phyloP scores from a whole-genome alignment of 1,140 invertebrate species.

The Leptinotarsa undecemlineata region DNA sequence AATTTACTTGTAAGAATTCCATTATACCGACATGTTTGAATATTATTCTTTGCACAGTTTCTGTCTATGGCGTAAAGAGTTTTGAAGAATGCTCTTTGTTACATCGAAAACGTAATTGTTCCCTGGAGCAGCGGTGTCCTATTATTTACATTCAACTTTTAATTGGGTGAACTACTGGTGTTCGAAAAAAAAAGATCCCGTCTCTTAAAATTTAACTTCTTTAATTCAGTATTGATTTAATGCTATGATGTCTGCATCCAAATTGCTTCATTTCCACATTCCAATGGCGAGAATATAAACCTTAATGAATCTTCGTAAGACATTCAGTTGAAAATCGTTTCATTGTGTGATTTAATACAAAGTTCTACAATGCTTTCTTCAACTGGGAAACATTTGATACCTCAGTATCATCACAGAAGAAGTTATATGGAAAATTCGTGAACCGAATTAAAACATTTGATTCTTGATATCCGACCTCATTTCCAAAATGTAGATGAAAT shows the following conservation, averaged over 20 bases:
- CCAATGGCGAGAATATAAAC: neutral
- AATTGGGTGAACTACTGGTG: constrained; percentile 15
- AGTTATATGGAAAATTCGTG: too few species aligned
- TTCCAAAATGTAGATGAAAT: too few species aligned
- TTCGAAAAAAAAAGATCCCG: constrained; percentile 14
- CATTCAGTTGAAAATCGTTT: too few species aligned
- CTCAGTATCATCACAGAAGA: too few species aligned
- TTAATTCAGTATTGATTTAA: constrained; percentile 29
- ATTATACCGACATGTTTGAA: constrained; percentile 43
- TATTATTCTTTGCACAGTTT: constrained; percentile 44
- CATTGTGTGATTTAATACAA: too few species aligned
- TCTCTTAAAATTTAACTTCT: constrained; percentile 1
- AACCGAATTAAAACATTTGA: too few species aligned
- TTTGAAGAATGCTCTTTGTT: constrained; percentile 22
- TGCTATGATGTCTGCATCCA: constrained; percentile 16
- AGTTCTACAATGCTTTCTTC: too few species aligned
- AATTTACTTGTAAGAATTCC: constrained; percentile 54
- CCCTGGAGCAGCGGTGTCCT: neutral
- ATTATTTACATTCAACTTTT: constrained; percentile 28
- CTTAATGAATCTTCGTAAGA: neutral
- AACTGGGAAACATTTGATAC: too few species aligned
- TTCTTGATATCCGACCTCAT: too few species aligned
- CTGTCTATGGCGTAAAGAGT: constrained; percentile 29
- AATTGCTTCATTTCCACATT: constrained; percentile 27
- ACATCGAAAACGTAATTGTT: constrained; percentile 6